Conservation (phyloP, 2,113 vertebrate genomes). For the Aspidoscelis tigris region DNA sequence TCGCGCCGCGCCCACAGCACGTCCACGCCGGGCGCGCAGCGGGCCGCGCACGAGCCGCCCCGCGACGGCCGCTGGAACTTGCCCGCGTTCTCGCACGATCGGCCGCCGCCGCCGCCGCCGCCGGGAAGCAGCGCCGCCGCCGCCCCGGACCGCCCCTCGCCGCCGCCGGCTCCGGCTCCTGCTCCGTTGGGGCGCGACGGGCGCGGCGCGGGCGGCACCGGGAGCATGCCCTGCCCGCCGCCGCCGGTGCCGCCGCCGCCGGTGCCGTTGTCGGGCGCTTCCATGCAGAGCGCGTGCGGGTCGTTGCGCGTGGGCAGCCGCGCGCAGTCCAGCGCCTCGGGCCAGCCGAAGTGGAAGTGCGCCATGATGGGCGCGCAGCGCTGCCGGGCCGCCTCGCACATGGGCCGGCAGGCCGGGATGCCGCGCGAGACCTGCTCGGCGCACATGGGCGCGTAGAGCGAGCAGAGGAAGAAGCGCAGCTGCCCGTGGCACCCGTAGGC, state of each 20-base stretch:
- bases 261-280: constrained; percentile 94
- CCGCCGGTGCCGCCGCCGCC: constrained; percentile 80
- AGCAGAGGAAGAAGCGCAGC: constrained; percentile 98
- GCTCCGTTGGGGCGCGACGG: not conserved
- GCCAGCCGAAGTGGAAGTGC: constrained; percentile 96
- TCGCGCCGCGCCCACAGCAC: constrained; percentile 95
- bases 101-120: not conserved
- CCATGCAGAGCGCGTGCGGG: constrained; percentile 97
- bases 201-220: constrained; percentile 20
- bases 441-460: constrained; percentile 98
- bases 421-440: constrained; percentile 95
- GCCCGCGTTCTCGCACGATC: constrained; percentile 86
- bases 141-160: too few relatives aligned
- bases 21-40: constrained; percentile 90
- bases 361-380: constrained; percentile 96
- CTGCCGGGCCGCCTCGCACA: constrained; percentile 96
- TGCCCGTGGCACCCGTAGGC: constrained; percentile 95
- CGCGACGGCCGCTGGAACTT: constrained; percentile 97
- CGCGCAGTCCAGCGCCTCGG: constrained; percentile 92
- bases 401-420: constrained; percentile 96
- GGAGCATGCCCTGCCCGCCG: constrained; percentile 77
- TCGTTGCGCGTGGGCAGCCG: constrained; percentile 93
- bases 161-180: not conserved
- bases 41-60: constrained; percentile 90
- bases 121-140: not conserved